Conservation (phyloP, 1,140 invertebrate genomes). For the Apis cerana region DNA sequence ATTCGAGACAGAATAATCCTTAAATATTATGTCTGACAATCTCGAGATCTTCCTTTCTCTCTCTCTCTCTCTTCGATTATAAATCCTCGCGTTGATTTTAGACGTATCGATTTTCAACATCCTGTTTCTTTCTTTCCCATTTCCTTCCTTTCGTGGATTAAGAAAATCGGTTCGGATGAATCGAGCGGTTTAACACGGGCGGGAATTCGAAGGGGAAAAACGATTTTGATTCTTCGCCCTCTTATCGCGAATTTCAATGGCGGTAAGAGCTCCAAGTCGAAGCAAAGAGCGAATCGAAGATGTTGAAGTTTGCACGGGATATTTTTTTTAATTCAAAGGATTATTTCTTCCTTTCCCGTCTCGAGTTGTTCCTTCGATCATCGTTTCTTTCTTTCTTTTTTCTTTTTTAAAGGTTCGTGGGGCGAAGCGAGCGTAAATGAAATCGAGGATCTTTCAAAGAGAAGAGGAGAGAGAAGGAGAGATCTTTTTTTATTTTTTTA, state of each 20-base stretch:
- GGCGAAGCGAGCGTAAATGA: too few species aligned
- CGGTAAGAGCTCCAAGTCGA: too few species aligned
- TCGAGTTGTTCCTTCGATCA: not conserved
- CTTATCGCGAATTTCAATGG: conserved; percentile 28
- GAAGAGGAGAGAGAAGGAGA: too few species aligned
- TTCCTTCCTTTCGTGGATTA: conserved; percentile 21
- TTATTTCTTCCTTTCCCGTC: too few species aligned
- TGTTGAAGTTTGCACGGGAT: not conserved
- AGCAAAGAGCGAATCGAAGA: not conserved
- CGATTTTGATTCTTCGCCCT: conserved; percentile 43
- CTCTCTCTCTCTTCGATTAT: not conserved
- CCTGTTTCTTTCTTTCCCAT: not conserved
- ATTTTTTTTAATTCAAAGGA: not conserved
- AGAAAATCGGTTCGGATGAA: conserved; percentile 17
- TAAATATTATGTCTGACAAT: conserved; percentile 66
- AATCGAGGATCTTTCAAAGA: too few species aligned
- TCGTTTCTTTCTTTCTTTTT: not conserved
- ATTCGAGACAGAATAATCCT: conserved; percentile 69
- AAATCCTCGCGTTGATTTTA: not conserved
- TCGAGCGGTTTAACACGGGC: conserved; percentile 31
- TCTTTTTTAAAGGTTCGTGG: too few species aligned
- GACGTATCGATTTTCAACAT: not conserved
- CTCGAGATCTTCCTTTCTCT: not conserved
- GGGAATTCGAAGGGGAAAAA: conserved; percentile 32
- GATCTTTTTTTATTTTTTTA: too few species aligned